Evolutionary conservation across 2,888 invertebrate genomes (phyloP).

Genomic region (Acanthosepion pharaonis): DNA sequence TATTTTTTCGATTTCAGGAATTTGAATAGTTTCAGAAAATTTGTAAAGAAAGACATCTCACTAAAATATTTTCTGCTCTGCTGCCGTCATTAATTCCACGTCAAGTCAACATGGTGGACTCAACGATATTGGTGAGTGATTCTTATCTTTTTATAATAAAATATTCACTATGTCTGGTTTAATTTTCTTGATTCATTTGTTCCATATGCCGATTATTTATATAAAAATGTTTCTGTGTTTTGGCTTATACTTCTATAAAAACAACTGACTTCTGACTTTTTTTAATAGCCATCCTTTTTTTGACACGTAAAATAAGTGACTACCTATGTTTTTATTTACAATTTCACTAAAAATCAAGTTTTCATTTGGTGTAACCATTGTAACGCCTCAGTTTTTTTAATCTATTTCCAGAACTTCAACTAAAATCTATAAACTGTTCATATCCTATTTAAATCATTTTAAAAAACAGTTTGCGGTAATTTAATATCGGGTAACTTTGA

Average conservation of each 20-base stretch:
- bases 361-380: not conserved
- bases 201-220: not conserved
- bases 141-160: not conserved
- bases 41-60: not conserved
- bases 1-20: not conserved
- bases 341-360: not conserved
- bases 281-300: not conserved
- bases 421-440: too few species aligned
- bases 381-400: too few species aligned
- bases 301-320: not conserved
- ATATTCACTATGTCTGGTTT: not conserved
- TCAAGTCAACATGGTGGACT: constrained; percentile 33
- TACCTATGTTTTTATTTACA: not conserved
- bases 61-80: not conserved
- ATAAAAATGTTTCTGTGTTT: not conserved
- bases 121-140: not conserved
- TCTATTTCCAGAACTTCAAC: too few species aligned
- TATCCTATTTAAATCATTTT: too few species aligned
- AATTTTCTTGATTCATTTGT: not conserved
- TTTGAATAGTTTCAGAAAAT: not conserved
- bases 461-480: too few species aligned
- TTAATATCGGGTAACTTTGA: too few species aligned
- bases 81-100: not conserved
- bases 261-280: not conserved
- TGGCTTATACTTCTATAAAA: not conserved